Evolutionary conservation across 2,797 vertebrate genomes (phyloP).

Genomic region (Dicrostonyx torquatus): DNA sequence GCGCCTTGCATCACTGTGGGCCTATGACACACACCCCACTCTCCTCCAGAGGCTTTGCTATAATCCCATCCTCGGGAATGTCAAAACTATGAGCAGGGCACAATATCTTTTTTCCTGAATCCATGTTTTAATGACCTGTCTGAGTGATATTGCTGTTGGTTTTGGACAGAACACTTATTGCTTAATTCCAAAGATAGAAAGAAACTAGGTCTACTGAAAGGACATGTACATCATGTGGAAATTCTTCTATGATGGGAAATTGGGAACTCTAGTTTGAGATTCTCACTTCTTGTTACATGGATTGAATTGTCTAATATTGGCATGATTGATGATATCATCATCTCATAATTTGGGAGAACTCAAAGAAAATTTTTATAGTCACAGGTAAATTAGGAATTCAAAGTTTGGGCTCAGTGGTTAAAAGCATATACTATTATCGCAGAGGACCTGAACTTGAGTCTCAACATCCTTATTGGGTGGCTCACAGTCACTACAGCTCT

Average conservation of each 20-base stretch:
- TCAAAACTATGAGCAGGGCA: not conserved
- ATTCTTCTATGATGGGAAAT: not conserved
- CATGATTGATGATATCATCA: not conserved
- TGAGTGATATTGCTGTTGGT: slow-evolving; percentile 1
- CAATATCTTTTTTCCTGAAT: not conserved
- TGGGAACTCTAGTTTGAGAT: not conserved
- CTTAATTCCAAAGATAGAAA: slow-evolving; percentile 36
- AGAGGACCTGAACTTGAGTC: not conserved
- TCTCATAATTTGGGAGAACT: not conserved
- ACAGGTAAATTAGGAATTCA: slow-evolving; percentile 23
- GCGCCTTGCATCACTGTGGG: not conserved
- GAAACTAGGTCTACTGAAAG: not conserved
- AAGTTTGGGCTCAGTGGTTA: not conserved
- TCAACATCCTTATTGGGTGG: no score
- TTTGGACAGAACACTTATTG: slow-evolving; percentile 25
- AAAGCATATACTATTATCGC: not conserved
- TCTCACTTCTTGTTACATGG: not conserved
- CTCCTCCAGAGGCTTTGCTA: not conserved
- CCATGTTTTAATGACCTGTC: not conserved
- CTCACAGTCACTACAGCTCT: not conserved
- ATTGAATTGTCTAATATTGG: not conserved
- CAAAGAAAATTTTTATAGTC: not conserved
- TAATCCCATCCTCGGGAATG: not conserved
- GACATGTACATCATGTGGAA: not conserved
- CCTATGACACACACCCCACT: not conserved